phyloP scores from a whole-genome alignment of 2,113 vertebrate species.

The Megalops atlanticus region DNA sequence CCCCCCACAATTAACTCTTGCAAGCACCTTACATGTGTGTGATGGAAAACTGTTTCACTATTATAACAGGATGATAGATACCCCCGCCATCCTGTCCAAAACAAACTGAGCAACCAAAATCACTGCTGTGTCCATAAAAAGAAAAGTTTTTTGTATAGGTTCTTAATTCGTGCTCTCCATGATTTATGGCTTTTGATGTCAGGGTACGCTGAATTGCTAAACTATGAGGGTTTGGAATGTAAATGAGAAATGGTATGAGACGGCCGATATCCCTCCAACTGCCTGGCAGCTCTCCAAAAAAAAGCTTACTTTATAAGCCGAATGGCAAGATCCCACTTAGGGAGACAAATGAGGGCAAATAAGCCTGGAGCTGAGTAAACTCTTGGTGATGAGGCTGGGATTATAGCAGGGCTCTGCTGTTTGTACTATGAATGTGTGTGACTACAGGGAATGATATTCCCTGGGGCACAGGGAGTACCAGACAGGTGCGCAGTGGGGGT shows the following conservation, averaged over 20 bases:
- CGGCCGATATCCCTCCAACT: not conserved
- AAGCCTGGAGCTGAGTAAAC: not conserved
- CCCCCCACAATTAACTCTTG: too few species aligned
- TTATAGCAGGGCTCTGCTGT: not conserved
- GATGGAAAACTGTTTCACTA: too few species aligned
- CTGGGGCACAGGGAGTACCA: not conserved
- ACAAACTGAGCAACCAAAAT: too few species aligned
- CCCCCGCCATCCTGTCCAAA: too few species aligned
- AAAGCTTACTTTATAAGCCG: constrained; percentile 9
- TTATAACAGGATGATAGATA: too few species aligned
- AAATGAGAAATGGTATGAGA: not conserved
- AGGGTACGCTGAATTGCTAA: not conserved
- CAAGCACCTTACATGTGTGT: too few species aligned
- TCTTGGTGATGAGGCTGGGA: not conserved
- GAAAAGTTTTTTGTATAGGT: not conserved
- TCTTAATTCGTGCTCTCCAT: not conserved
- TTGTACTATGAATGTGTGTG: not conserved
- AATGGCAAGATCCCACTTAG: not conserved
- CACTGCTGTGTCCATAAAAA: not conserved
- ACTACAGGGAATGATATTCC: not conserved
- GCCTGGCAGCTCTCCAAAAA: constrained; percentile 7
- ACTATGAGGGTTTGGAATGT: constrained; percentile 4
- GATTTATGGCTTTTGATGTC: constrained; percentile 8
- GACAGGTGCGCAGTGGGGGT: not conserved
- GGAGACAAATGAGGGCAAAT: constrained; percentile 14